Evolutionary conservation across 2,113 vertebrate species (phyloP).

Genomic region (Potamarius usumacintae): DNA sequence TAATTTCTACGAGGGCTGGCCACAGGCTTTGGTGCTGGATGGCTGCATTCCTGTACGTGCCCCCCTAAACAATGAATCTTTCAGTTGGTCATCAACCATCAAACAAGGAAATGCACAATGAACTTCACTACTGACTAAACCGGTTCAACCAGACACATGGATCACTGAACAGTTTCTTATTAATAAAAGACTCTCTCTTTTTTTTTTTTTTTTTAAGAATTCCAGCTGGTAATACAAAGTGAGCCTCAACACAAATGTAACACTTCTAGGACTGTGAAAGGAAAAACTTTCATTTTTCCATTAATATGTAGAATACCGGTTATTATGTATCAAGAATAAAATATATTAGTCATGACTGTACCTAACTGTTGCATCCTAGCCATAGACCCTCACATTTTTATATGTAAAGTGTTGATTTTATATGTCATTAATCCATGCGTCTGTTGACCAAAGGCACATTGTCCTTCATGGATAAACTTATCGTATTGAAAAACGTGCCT

Average conservation of each 20-base stretch:
- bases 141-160: neutral
- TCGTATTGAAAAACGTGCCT: neutral
- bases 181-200: neutral
- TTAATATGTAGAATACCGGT: too few relatives aligned
- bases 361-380: neutral
- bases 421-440: neutral
- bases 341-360: neutral
- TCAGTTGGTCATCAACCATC: neutral
- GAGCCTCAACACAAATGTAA: neutral
- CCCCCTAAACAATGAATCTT: conserved; percentile 61
- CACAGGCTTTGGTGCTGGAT: conserved; percentile 87
- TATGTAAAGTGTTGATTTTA: neutral
- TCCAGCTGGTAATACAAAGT: neutral
- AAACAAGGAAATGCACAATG: neutral
- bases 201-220: neutral
- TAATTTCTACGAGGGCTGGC: conserved; percentile 94
- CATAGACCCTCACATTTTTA: neutral
- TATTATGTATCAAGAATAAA: neutral
- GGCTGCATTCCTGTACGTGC: conserved; percentile 84
- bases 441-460: neutral
- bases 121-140: conserved; percentile 3
- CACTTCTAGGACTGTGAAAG: neutral
- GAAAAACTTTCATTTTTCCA: too few relatives aligned
- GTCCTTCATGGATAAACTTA: neutral
- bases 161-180: neutral